phyloP scores from a whole-genome alignment of 2,888 invertebrate genomes.

The Ophion ventricosus region DNA sequence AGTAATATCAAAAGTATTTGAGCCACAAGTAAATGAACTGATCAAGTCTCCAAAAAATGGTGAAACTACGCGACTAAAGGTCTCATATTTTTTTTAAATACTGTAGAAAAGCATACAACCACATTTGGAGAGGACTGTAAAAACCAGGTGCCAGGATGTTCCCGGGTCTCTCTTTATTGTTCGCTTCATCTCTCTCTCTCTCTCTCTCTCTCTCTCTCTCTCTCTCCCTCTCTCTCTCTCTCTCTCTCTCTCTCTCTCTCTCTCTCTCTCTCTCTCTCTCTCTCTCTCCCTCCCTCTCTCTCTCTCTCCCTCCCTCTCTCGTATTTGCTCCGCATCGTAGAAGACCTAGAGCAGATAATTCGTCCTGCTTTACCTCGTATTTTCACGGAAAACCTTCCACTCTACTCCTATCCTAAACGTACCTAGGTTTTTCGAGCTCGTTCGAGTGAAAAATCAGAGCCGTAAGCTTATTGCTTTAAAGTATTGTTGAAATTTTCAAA shows the following conservation, averaged over 20 bases:
- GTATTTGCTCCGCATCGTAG: background rate
- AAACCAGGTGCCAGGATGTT: conserved; percentile 61
- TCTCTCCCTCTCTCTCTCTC: background rate
- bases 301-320: conserved; percentile 11
- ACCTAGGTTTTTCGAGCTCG: conserved; percentile 4
- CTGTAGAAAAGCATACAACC: conserved; percentile 2
- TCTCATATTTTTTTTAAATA: background rate
- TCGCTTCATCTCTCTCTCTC: conserved; percentile 20
- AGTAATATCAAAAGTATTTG: no score
- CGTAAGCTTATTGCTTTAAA: conserved; percentile 12
- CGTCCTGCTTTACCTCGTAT: conserved; percentile 31
- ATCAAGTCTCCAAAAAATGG: background rate
- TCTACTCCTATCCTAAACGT: background rate
- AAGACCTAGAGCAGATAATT: conserved; percentile 41
- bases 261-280: conserved; percentile 7
- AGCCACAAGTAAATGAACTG: no score
- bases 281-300: conserved; percentile 1
- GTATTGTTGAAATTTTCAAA: conserved; percentile 8
- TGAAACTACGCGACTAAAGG: background rate
- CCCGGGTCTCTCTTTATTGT: conserved; percentile 31
- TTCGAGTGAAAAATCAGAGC: conserved; percentile 11
- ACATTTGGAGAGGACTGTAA: conserved; percentile 12
- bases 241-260: conserved; percentile 12
- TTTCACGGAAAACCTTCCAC: conserved; percentile 27
- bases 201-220: conserved; percentile 6